Evolutionary conservation across 2,113 vertebrate species (phyloP).

Genomic region (Machaerirhynchus nigripectus): DNA sequence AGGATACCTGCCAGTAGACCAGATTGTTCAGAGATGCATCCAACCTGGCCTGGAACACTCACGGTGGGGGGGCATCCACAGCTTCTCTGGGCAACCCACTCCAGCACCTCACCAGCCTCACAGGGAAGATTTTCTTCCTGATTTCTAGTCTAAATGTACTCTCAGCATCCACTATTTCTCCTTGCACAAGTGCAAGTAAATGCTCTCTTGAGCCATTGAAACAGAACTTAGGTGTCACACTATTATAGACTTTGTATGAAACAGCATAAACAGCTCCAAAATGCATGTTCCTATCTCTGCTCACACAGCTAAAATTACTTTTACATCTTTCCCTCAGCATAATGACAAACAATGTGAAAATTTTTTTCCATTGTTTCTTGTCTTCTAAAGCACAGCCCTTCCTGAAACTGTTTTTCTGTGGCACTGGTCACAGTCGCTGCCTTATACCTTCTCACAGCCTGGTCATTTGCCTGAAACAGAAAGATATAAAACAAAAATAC

Average conservation of each 20-base stretch:
- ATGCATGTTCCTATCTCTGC: neutral
- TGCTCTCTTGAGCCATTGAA: neutral
- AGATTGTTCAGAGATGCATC: neutral
- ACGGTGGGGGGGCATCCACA: neutral
- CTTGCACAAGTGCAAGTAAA: neutral
- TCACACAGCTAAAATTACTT: neutral
- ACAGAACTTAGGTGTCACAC: neutral
- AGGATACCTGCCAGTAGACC: neutral
- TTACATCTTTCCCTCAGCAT: neutral
- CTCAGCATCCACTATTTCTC: neutral
- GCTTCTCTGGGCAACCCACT: neutral
- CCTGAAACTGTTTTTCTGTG: neutral
- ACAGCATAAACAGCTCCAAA: neutral
- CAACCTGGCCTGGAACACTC: neutral
- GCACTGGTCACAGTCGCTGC: neutral
- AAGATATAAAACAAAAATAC: neutral
- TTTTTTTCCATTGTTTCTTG: neutral
- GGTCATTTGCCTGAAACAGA: neutral
- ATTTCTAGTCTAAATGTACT: neutral
- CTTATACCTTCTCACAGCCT: neutral
- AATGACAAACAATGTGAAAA: neutral
- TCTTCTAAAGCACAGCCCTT: neutral
- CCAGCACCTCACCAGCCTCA: neutral
- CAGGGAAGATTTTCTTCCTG: neutral
- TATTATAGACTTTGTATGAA: neutral